A percentile compares a stretch with the other conserved stretches of the same genome.
phyloP scores from a whole-genome alignment of 2,888 invertebrate species.

The Phragmatobia fuliginosa region DNA sequence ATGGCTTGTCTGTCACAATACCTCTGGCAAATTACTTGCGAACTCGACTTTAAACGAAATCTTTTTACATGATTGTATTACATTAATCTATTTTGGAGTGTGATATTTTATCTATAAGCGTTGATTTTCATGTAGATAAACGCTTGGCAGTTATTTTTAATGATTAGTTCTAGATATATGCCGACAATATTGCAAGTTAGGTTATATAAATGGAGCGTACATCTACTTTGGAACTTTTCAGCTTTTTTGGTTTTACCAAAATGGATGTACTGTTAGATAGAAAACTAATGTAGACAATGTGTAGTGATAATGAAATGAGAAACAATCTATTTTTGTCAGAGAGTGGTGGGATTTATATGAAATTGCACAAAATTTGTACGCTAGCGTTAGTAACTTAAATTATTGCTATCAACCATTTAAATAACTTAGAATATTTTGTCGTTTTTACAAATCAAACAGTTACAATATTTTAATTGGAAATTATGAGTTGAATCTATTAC shows the following conservation, averaged over 20 bases:
- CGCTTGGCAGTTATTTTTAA: slow-evolving; percentile 48
- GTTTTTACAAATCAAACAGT: neutral
- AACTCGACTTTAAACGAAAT: slow-evolving; percentile 18
- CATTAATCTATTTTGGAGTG: slow-evolving; percentile 39
- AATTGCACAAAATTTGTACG: slow-evolving; percentile 70
- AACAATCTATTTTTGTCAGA: slow-evolving; percentile 80
- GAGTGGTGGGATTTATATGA: slow-evolving; percentile 62
- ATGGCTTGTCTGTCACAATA: slow-evolving; percentile 28
- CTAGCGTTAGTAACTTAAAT: slow-evolving; percentile 62
- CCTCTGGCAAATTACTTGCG: slow-evolving; percentile 35
- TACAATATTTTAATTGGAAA: neutral
- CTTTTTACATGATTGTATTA: slow-evolving; percentile 21
- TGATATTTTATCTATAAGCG: slow-evolving; percentile 50
- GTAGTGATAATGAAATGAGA: slow-evolving; percentile 60
- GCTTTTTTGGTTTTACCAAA: slow-evolving; percentile 54
- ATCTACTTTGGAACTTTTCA: slow-evolving; percentile 51
- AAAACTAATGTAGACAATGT: slow-evolving; percentile 73
- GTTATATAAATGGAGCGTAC: slow-evolving; percentile 54
- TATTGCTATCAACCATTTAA: slow-evolving; percentile 41
- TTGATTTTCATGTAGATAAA: slow-evolving; percentile 39
- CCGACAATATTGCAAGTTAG: slow-evolving; percentile 80
- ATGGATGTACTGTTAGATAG: slow-evolving; percentile 70
- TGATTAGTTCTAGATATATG: slow-evolving; percentile 70
- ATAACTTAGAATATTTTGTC: slow-evolving; percentile 17
- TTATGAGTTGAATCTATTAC: too few species aligned